A percentile compares a stretch with the other conserved stretches of the same genome.
Evolutionary conservation across 1,140 invertebrate species (phyloP).

Genomic region (Cataglyphis hispanica): DNA sequence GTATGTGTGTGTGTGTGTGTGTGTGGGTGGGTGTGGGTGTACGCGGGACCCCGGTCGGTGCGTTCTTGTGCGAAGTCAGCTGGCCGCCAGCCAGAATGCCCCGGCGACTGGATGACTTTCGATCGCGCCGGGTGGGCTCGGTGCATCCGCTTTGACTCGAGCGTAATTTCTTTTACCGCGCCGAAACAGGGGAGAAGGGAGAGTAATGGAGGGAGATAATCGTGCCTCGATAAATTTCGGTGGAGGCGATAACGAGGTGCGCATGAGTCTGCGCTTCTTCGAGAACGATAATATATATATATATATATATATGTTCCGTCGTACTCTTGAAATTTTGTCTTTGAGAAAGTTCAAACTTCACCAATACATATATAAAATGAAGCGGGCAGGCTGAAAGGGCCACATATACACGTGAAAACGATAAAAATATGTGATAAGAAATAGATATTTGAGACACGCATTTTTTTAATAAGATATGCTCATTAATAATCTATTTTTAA

Average conservation of each 20-base stretch:
- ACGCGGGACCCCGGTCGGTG: constrained; percentile 29
- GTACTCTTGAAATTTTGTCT: neutral
- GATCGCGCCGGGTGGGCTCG: constrained; percentile 56
- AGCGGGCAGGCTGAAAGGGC: too few relatives aligned
- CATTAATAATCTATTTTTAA: neutral
- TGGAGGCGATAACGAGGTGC: neutral
- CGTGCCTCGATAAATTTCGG: constrained; percentile 18
- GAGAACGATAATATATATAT: neutral
- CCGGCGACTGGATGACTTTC: constrained; percentile 60
- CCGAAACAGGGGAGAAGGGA: neutral
- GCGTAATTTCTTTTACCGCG: constrained; percentile 36
- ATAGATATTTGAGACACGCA: too few relatives aligned
- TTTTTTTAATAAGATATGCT: neutral
- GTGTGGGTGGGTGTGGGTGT: too few relatives aligned
- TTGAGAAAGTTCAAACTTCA: too few relatives aligned
- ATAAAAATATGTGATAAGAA: too few relatives aligned
- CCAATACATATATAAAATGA: too few relatives aligned
- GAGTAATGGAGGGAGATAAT: neutral
- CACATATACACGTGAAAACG: too few relatives aligned
- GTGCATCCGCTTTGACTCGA: constrained; percentile 2
- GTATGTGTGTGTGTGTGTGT: too few relatives aligned
- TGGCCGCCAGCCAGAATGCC: constrained; percentile 61
- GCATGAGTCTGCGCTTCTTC: neutral
- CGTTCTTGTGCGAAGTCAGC: constrained; percentile 52
- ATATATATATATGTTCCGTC: neutral